Evolutionary conservation across 2,888 invertebrate species (phyloP).

Genomic region (Ypsolopha scabrella): DNA sequence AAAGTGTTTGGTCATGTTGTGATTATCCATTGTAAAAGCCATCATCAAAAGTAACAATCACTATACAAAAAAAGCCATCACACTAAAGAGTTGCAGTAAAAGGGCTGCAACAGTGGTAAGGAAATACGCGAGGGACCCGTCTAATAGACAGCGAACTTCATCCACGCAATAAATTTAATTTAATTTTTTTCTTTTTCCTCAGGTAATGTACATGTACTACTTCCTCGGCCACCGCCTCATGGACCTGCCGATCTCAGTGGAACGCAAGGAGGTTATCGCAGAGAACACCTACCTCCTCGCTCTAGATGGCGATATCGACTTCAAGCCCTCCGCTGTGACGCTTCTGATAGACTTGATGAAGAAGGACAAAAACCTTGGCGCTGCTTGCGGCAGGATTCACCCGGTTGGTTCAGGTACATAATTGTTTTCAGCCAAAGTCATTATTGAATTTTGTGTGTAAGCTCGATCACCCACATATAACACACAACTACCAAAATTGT

Average conservation of each 20-base stretch:
- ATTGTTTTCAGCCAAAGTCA: too few species aligned
- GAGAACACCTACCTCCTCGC: constrained; percentile 88
- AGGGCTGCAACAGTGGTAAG: too few species aligned
- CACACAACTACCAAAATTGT: too few species aligned
- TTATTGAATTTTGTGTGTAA: too few species aligned
- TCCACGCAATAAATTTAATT: too few species aligned
- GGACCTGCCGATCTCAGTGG: constrained; percentile 71
- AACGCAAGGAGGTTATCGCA: constrained; percentile 75
- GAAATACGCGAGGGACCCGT: constrained; percentile 5
- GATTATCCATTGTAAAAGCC: too few species aligned
- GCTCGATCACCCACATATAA: too few species aligned
- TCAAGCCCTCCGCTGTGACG: constrained; percentile 83
- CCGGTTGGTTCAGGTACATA: constrained; percentile 77
- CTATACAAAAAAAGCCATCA: too few species aligned
- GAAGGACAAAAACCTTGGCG: constrained; percentile 82
- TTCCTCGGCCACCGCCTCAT: constrained; percentile 84
- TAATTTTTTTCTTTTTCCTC: too few species aligned
- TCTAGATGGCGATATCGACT: constrained; percentile 91
- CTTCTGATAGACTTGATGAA: constrained; percentile 88
- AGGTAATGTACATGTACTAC: constrained; percentile 96
- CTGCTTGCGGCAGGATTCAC: constrained; percentile 92
- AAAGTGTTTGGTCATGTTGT: too few species aligned
- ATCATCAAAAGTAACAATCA: too few species aligned
- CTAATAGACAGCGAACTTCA: neutral
- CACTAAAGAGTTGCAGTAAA: too few species aligned